Evolutionary conservation across 2,797 vertebrate species (phyloP), one percentile per base, ranked within the genome.

Genomic region (Crypturellus tataupa): DNA sequence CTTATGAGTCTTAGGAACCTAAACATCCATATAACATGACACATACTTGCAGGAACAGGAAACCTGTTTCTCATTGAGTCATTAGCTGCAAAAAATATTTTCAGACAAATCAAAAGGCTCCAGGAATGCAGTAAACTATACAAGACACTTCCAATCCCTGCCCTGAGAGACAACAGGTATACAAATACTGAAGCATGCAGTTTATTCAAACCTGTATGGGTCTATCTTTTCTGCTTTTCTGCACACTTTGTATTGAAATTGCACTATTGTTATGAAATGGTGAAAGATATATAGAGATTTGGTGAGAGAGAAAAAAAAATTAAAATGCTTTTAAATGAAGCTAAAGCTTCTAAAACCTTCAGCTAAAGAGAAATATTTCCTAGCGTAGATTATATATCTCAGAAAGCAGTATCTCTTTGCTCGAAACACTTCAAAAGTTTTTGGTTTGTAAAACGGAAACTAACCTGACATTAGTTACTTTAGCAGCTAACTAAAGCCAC

Each of bases 1-100:
- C 9, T 83, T 53, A 64, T 27, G 83, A 85, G 42, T 23, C 35
- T 18, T 76, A 77, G 85, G 47, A 39, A 86, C 35, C 29, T 68
- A 67, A 27, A 59, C 59, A 89, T 69, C 79, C 89, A 49, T 87
- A 93, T 85, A 60, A 83, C 63, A 92, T 88, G 85, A 87, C 29
- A 87, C 90, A 63, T 59, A 62, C 60, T 85, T 60, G 56, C 24
- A 85, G 87, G 77, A 64, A 65, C 59, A 89, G 77, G 73, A 78
- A 85, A 90, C 60, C 37, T 44, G 79, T 55, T 95, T 53, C 60
- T 42, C 16, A 40, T 29, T 65, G 64, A n/a, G 62, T 80, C 53
- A 75, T 55, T 39, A 64, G 62, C 71, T 87, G 71, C 63, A 64
- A 83, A 81, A 55, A 70, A 63, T 63, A 63, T 77, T 39, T 62